Base-by-base conservation (phyloP, 2,797 vertebrate species). In the Uromys caudimaculatus region DNA sequence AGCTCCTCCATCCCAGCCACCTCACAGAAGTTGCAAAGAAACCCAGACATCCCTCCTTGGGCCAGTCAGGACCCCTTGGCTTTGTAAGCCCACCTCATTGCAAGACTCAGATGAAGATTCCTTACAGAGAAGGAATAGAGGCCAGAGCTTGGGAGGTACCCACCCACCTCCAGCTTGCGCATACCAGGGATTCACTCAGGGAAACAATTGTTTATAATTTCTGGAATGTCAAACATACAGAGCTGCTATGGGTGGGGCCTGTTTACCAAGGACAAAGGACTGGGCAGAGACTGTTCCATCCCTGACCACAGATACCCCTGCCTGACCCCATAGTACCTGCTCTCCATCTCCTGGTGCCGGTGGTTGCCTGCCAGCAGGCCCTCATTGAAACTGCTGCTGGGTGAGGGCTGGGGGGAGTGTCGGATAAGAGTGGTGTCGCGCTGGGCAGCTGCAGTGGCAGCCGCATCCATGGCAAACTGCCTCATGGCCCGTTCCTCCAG, bases 401-500 rank as follows among this genome's bases (percentile, higher is more conserved):
- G 99, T 0, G 99, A 99, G 89, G 99, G 99, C n/a, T 99, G 98
- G 0, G 99, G 99, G 0, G 99, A 99, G 97, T 99, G 99, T 95
- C 99, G 99, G 98, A 99, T 99, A 97, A 99, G 99, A 27, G 99
- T 99, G 47, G 99, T 99, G 96, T 99, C 99, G 9, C 99, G 99
- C 98, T 99, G 99, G 3, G 99, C 99, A 0, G 99, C 99, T 0
- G 99, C 99, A 0, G 99, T 99, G 88, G 99, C 99, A 0, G 99
- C 99, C 0, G 99, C 99, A 0, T 99, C 99, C 99, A 99, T 99
- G 86, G 99, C 99, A 4, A 99, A 99, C 98, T 99, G 99, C 90
- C 99, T 98, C 99, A 99, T 99, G 95, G 99, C 99, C 97, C 99
- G 99, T 95, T 99, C 99, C 98, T 99, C 99, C 97, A 99, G 97